phyloP scores from a whole-genome alignment of 2,113 vertebrate genomes.

The Corythoichthys intestinalis region DNA sequence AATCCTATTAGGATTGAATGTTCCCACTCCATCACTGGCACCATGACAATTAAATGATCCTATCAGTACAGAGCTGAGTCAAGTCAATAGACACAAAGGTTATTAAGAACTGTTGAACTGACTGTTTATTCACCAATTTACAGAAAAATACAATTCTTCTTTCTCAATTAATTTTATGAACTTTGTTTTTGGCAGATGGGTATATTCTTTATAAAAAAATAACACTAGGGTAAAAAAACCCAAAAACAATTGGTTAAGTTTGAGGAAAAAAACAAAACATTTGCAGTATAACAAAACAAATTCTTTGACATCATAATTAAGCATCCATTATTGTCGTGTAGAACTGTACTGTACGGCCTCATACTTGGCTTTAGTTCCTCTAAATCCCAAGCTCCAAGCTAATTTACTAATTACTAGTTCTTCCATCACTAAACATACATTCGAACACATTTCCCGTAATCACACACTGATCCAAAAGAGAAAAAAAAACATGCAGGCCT shows the following conservation, averaged over 20 bases:
- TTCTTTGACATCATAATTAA: no score
- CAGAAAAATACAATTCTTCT: neutral
- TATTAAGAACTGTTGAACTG: neutral
- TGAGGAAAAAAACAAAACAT: no score
- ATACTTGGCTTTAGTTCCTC: no score
- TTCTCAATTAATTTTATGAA: neutral
- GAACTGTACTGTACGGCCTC: no score
- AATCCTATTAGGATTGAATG: slow-evolving; percentile 58
- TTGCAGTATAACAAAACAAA: no score
- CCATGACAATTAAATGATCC: slow-evolving; percentile 54
- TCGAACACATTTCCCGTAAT: neutral
- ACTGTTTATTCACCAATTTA: neutral
- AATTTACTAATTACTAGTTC: neutral
- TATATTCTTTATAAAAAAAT: neutral
- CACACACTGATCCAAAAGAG: neutral
- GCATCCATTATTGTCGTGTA: no score
- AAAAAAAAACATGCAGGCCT: neutral
- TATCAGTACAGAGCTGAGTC: slow-evolving; percentile 29
- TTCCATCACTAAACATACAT: neutral
- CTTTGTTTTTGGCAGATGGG: neutral
- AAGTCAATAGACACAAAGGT: slow-evolving; percentile 12
- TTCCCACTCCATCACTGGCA: slow-evolving; percentile 37
- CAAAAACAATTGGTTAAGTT: no score
- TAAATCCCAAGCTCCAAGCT: no score
- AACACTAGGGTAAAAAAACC: neutral